phyloP scores from a whole-genome alignment of 30 jellyfish, hydroid and myxozoan species.

The Aurelia aurita region DNA sequence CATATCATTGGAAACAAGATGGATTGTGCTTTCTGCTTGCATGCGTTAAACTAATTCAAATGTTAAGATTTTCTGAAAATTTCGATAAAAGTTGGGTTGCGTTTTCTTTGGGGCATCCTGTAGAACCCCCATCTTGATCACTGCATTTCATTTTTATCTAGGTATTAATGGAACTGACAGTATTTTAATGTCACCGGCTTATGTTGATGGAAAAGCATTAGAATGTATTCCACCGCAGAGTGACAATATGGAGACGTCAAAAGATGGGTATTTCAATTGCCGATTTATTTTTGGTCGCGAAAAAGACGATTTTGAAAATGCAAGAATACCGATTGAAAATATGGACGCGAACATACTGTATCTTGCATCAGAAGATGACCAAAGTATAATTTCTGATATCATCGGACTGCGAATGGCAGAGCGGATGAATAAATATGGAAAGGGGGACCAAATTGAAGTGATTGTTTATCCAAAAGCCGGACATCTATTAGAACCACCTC shows the following conservation, averaged over 20 bases:
- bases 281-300: background rate
- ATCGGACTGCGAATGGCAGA: background rate
- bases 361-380: slow-evolving; percentile 48
- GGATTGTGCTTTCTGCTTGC: no score
- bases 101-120: no score
- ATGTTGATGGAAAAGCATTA: background rate
- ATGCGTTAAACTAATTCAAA: no score
- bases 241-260: background rate
- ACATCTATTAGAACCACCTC: slow-evolving; percentile 79
- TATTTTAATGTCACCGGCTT: background rate
- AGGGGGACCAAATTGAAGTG: background rate
- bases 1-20: no score
- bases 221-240: background rate
- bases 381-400: background rate
- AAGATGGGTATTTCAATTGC: background rate
- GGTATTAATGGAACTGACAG: slow-evolving; percentile 8
- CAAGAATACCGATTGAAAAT: slow-evolving; percentile 20
- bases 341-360: slow-evolving; percentile 11
- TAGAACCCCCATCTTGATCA: no score
- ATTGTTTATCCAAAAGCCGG: slow-evolving; percentile 70
- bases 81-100: no score
- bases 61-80: no score
- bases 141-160: no score
- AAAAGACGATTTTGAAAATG: slow-evolving; percentile 1
- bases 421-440: background rate